Base-by-base conservation (phyloP, 1,140 invertebrate species). In the Sycophaga agraensis region DNA sequence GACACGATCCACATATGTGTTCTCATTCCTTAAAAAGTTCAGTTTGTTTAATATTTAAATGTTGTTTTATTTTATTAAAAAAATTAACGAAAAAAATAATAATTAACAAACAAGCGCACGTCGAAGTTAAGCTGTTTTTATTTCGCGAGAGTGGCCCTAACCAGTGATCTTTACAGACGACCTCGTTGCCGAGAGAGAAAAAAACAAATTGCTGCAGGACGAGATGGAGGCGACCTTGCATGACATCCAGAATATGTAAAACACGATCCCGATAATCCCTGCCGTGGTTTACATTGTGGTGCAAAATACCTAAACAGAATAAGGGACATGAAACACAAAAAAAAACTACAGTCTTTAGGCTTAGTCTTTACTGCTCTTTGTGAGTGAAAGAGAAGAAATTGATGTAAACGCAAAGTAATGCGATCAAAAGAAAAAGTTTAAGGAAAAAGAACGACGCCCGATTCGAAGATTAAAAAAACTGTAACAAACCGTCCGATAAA, bases 201-300 rank as follows among this genome's bases (percentile, higher is more conserved):
- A 95, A 87, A 96, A 94, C 86, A 96, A 95, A 88, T 84, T 92
- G 80, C 89, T 99, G 72, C 91, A 96, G 82, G 93, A 96, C 80
- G 97, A 99, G 83, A 98, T 99, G 92, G 97, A 99, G 83, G 90
- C 92, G 74, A 98, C 96, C 75, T 90, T 99, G 83, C 94, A 97
- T 87, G 96, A 98, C 85, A 96, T 98, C 84, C 95, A 98, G 86
- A 97, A 97, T 84, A 97, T 97, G 93, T 97, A 94, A 90, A 87
- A 58, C 39, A 46, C 16, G 31, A 19, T 50, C 28, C 46, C 40
- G 37, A 64, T 35, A 46, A 40, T 53, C 40, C 34, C 57, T 66
- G 64, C 68, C 67, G 63, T 71, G 66, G 59, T 74, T 71, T 63
- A 56, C 43, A 26, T 70, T 67, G 71, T 72, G 72, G 66, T 74